These are phyloP conservation scores for Drosophila nr. medialis DNA, from an alignment of 2,888 invertebrate species.

Conservation along the genomic window DNA sequence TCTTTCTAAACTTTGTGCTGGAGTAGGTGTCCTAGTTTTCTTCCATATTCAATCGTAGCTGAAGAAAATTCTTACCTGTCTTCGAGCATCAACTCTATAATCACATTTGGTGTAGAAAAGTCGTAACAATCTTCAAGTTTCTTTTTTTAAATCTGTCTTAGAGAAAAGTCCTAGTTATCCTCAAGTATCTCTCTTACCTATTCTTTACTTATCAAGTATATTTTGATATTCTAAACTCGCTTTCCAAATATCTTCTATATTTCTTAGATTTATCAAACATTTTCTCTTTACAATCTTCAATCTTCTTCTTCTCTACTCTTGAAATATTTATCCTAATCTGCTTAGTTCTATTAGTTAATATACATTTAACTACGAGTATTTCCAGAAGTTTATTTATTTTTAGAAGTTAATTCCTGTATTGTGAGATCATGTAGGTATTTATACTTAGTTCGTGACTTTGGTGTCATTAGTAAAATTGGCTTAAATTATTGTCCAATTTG, in stretches of 20 bases:
- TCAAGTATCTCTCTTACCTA: not conserved
- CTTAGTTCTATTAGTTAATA: not conserved
- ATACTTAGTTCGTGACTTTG: conserved; percentile 1
- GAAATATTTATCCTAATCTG: not conserved
- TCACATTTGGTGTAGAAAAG: not conserved
- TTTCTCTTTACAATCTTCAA: not conserved
- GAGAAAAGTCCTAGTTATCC: not conserved
- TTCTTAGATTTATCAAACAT: not conserved
- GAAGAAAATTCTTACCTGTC: not conserved
- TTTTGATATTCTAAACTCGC: not conserved
- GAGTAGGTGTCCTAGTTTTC: not conserved
- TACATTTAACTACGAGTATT: not conserved
- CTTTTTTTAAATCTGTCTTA: not conserved
- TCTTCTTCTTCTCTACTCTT: not conserved
- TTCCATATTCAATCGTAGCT: not conserved
- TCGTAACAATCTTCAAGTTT: not conserved
- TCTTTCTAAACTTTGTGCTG: not conserved
- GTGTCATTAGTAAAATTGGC: conserved; percentile 20
- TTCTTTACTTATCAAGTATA: not conserved
- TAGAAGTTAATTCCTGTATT: not conserved
- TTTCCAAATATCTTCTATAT: not conserved
- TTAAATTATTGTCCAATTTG: conserved; percentile 18
- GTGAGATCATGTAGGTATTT: conserved; percentile 21
- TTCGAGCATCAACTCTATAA: not conserved
- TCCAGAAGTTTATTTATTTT: not conserved